phyloP scores from a whole-genome alignment of 2,797 vertebrate genomes.

The Danio jaintianensis region DNA sequence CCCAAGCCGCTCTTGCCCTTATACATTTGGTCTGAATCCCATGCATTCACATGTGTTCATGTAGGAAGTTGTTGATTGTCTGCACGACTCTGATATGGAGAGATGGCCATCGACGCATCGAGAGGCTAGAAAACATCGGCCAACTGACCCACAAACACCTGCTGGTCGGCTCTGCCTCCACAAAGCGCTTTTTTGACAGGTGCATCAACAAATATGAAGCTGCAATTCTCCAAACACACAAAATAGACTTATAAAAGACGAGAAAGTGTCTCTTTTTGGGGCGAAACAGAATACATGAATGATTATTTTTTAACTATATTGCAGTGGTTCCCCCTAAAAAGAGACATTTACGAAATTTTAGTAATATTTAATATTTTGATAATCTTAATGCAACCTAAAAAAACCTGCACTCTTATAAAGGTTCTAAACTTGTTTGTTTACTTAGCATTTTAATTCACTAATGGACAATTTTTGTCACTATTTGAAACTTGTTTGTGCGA shows the following conservation, averaged over 20 bases:
- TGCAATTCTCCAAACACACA: neutral
- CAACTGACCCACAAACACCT: slow-evolving; percentile 66
- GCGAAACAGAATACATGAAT: too few species aligned
- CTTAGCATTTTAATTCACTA: too few species aligned
- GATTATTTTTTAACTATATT: too few species aligned
- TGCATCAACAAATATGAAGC: slow-evolving; percentile 20
- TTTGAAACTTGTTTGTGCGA: too few species aligned
- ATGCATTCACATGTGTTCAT: slow-evolving; percentile 81
- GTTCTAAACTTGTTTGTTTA: too few species aligned
- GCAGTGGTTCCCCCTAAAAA: too few species aligned
- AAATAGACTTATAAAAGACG: too few species aligned
- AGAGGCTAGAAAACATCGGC: slow-evolving; percentile 43
- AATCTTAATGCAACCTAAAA: too few species aligned
- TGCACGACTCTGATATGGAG: slow-evolving; percentile 78
- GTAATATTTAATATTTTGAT: too few species aligned
- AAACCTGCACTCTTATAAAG: too few species aligned
- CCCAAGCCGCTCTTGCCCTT: slow-evolving; percentile 73
- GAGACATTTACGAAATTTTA: too few species aligned
- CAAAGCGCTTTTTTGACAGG: neutral
- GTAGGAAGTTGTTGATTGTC: slow-evolving; percentile 81
- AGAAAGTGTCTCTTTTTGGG: neutral
- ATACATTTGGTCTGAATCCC: slow-evolving; percentile 80
- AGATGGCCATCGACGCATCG: slow-evolving; percentile 64
- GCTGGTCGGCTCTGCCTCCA: neutral
- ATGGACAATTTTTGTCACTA: too few species aligned